Evolutionary conservation across 2,113 vertebrate genomes (phyloP).

Genomic region (Donacobius atricapilla): DNA sequence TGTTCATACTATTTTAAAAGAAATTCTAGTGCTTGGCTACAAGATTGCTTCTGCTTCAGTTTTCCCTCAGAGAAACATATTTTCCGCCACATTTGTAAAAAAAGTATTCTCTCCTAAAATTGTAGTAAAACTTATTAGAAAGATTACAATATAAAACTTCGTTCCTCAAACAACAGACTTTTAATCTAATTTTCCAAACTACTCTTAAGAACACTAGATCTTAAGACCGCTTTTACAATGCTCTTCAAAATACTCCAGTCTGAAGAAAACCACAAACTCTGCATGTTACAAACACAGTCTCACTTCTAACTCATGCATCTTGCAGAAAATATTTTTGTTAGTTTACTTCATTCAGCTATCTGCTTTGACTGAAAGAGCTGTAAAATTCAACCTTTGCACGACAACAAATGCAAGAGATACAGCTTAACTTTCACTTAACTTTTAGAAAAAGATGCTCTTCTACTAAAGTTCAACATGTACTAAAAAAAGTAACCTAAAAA

Average conservation of each 20-base stretch:
- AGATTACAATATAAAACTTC: neutral
- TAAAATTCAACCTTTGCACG: neutral
- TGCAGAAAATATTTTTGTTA: neutral
- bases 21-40: neutral
- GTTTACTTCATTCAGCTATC: neutral
- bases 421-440: neutral
- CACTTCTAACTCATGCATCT: neutral
- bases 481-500: neutral
- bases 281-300: neutral
- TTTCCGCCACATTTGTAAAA: rapidly evolving
- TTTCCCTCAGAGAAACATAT: neutral
- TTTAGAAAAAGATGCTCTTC: neutral
- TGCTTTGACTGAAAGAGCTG: neutral
- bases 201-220: neutral
- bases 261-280: neutral
- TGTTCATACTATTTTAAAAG: neutral
- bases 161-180: neutral
- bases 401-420: neutral
- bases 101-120: neutral
- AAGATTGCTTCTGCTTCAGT: neutral
- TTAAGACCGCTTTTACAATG: neutral
- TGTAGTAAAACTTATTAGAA: neutral
- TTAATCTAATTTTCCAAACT: neutral
- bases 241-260: neutral
- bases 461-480: neutral